phyloP scores from a whole-genome alignment of 2,797 vertebrate genomes.

The Podarcis siculus region DNA sequence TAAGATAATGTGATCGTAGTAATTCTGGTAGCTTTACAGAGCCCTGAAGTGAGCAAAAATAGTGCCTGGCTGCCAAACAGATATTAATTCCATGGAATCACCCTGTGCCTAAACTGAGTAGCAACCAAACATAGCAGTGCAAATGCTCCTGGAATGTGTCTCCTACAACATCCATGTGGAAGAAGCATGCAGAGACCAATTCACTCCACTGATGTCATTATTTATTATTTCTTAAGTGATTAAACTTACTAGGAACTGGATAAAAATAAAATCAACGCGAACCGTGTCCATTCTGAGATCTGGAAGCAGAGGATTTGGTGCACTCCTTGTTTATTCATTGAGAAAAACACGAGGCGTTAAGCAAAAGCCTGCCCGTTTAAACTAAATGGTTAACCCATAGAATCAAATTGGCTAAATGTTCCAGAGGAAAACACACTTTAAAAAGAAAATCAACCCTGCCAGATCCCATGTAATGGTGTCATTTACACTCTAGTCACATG shows the following conservation, averaged over 20 bases:
- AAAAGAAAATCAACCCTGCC: slow-evolving; percentile 78
- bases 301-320: slow-evolving; percentile 60
- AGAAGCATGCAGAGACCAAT: slow-evolving; percentile 59
- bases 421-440: slow-evolving; percentile 71
- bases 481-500: slow-evolving; percentile 91
- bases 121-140: slow-evolving; percentile 53
- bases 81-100: slow-evolving; percentile 50
- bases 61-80: slow-evolving; percentile 19
- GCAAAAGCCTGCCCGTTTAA: slow-evolving; percentile 38
- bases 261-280: background rate
- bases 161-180: slow-evolving; percentile 52
- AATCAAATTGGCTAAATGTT: slow-evolving; percentile 71
- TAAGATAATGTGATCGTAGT: background rate
- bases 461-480: slow-evolving; percentile 86
- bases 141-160: slow-evolving; percentile 56
- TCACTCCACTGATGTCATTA: slow-evolving; percentile 56
- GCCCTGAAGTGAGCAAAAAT: slow-evolving; percentile 40
- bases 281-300: slow-evolving; percentile 26
- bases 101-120: slow-evolving; percentile 58
- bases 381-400: slow-evolving; percentile 42
- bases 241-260: background rate
- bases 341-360: slow-evolving; percentile 39
- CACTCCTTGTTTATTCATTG: slow-evolving; percentile 41
- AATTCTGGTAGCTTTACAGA: slow-evolving; percentile 8
- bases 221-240: slow-evolving; percentile 16